phyloP scores from a whole-genome alignment of 2,888 invertebrate genomes.

The Heliconius ismenius region DNA sequence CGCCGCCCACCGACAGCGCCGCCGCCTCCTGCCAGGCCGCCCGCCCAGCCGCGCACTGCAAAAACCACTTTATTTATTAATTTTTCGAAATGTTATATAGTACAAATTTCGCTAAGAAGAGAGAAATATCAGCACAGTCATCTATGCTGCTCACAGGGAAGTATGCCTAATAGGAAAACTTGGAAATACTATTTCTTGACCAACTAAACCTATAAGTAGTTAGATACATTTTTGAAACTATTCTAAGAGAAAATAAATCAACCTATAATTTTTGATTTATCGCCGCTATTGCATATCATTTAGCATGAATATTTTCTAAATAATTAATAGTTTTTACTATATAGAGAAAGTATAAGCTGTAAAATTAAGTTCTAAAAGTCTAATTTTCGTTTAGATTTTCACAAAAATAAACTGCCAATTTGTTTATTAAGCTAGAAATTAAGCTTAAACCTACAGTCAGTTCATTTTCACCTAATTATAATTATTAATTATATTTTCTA shows the following conservation, averaged over 20 bases:
- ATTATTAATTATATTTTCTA: background rate
- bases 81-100: background rate
- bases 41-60: constrained; percentile 90
- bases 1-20: constrained; percentile 74
- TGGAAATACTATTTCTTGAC: background rate
- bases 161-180: background rate
- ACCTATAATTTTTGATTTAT: background rate
- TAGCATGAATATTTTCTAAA: background rate
- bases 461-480: background rate
- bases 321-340: background rate
- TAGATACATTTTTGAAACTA: background rate
- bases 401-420: background rate
- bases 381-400: background rate
- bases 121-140: background rate
- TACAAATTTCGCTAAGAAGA: background rate
- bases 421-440: background rate
- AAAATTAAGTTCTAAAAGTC: background rate
- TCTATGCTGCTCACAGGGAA: background rate
- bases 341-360: constrained; percentile 7
- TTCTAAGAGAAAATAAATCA: background rate
- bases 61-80: constrained; percentile 34
- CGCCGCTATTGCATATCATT: background rate
- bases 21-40: constrained; percentile 90
- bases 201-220: background rate
- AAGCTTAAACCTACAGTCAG: background rate